Evolutionary conservation across 2,797 vertebrate species (phyloP), one percentile per base, ranked within the genome.

Genomic region (Choloepus didactylus): DNA sequence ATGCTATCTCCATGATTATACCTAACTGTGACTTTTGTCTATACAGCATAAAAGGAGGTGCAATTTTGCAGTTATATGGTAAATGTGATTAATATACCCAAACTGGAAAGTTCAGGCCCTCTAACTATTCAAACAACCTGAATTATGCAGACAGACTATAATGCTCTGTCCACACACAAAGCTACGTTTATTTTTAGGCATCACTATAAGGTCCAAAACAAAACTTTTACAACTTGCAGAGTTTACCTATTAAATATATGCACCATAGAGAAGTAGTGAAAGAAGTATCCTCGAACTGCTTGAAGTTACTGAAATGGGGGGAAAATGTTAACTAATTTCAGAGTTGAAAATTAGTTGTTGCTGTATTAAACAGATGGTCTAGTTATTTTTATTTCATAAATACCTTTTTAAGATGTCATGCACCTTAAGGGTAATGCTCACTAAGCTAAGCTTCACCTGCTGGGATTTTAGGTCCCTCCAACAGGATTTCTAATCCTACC

Each of bases 11-110:
- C 51, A 15, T 69, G 46, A 89, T 89, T 89, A 80, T 87, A 70
- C 81, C 70, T 21, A 56, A 56, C 19, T 95, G 84, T 66, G 94
- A 56, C 75, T 95, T 91, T 93, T 62, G 66, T 81, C 83, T 90
- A 49, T 56, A 25, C 86, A 86, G 38, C 49, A 59, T n/a, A 87
- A 95, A 94, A 95, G 18, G 60, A 67, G 60, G 60, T 49, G 73
- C 81, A 59, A 49, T 31, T 93, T 87, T 83, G 60, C 81, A 66
- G 35, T 76, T 59, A 35, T 2, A 59, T 29, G 64, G 23, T 90
- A 72, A 92, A 72, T 66, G 41, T 91, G 85, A 96, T 73, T 75
- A 77, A 83, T 88, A 51, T 35, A 46, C 31, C 60, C 60, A 87
- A 87, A 72, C 51, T 87, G 41, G 72, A 67, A 73, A 77, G 54